Evolutionary conservation across 1,140 invertebrate genomes (phyloP).

Genomic region (Euwallacea similis): DNA sequence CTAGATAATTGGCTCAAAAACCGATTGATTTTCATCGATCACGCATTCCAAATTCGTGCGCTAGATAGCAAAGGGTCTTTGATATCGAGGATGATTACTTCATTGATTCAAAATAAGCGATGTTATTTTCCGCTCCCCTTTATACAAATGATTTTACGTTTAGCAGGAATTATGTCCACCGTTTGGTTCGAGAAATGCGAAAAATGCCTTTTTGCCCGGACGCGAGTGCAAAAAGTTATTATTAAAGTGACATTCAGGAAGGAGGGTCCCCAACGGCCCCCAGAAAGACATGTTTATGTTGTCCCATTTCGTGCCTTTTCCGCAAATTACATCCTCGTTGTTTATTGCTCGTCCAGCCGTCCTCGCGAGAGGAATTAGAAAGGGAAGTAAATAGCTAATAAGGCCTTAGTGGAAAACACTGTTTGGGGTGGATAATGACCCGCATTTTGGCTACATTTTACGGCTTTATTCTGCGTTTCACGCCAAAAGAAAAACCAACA

Average conservation of each 20-base stretch:
- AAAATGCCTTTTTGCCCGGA: too few relatives aligned
- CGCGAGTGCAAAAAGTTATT: too few relatives aligned
- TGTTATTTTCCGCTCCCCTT: background rate
- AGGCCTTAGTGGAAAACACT: conserved; percentile 2
- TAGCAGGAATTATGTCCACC: too few relatives aligned
- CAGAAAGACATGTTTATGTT: conserved; percentile 3
- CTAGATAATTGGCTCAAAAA: background rate
- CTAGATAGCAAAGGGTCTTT: background rate
- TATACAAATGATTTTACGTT: background rate
- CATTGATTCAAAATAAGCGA: background rate
- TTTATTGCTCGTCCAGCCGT: conserved; percentile 7
- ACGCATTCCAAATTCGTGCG: background rate
- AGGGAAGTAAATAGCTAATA: conserved; percentile 1
- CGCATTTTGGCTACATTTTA: too few relatives aligned
- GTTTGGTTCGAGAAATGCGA: too few relatives aligned
- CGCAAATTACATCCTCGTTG: conserved; percentile 1
- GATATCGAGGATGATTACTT: background rate
- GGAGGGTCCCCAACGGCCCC: background rate
- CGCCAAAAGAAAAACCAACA: too few relatives aligned
- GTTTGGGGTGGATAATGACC: background rate
- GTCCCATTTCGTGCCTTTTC: conserved; percentile 1
- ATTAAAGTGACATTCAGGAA: too few relatives aligned
- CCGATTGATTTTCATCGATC: background rate
- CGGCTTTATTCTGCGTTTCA: too few relatives aligned
- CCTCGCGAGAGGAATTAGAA: conserved; percentile 4